A percentile compares a stretch with the other conserved stretches of the same genome.
Evolutionary conservation across 2,888 invertebrate species (phyloP).

Genomic region (Tiliacea aurago): DNA sequence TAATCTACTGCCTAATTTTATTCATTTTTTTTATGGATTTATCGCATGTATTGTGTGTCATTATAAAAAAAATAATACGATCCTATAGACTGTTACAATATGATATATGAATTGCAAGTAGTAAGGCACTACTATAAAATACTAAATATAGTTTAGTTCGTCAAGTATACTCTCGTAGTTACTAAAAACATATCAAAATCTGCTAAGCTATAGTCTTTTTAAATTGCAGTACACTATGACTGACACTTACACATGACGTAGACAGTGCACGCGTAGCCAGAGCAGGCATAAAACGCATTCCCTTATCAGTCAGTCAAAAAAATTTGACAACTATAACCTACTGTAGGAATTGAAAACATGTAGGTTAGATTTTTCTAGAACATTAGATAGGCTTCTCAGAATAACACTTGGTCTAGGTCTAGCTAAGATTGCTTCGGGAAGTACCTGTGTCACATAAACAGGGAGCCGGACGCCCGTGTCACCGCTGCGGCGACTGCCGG

Average conservation of each 20-base stretch:
- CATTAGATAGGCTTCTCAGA: neutral
- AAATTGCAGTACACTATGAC: constrained; percentile 11
- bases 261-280: too few relatives aligned
- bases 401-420: neutral
- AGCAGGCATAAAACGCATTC: too few relatives aligned
- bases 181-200: neutral
- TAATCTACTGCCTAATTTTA: neutral
- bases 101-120: neutral
- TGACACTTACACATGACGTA: too few relatives aligned
- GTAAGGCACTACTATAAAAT: neutral
- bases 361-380: constrained; percentile 5
- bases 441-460: too few relatives aligned
- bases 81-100: too few relatives aligned
- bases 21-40: too few relatives aligned
- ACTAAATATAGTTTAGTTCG: neutral
- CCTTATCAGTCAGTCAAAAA: too few relatives aligned
- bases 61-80: neutral
- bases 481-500: too few relatives aligned
- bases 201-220: constrained; percentile 31
- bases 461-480: too few relatives aligned
- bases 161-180: too few relatives aligned
- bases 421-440: too few relatives aligned
- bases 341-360: constrained; percentile 42
- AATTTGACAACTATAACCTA: too few relatives aligned
- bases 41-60: neutral